Base-by-base conservation (phyloP, 2,113 vertebrate genomes). In the Mugil cephalus region DNA sequence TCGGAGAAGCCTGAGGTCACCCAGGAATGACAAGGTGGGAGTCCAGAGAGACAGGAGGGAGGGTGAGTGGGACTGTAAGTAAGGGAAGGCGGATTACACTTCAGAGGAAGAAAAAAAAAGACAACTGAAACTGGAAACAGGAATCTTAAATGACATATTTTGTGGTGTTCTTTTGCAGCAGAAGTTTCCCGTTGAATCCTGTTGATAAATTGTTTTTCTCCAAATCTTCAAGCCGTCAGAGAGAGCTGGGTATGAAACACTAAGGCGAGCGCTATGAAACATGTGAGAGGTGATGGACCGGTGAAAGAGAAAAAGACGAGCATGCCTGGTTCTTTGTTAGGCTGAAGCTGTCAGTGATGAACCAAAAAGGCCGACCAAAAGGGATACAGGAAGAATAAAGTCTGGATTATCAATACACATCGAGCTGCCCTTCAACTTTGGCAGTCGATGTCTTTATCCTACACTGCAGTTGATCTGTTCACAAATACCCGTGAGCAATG, bases 41-140 rank as follows among this genome's bases (percentile, higher is more conserved):
- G 53, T 70, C 64, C 45, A 43, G 24, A 58, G 71, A 52, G 60
- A 46, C 51, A 1, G 14, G 14, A 11, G 42, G 42, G 46, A 65
- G 64, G 74, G 69, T 48, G 65, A 70, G 24, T 45, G 39, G 59
- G 63, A 75, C 17, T 73, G 68, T 17, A 53, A 45, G 68, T 1
- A 21, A 63, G 42, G 50, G 43, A 13, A 35, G 42, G 30, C 47
- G 56, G 74, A 60, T 74, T 78, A 64, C 12, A 18, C 47, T 51
- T 2, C 10, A n/a, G 13, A 36, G 2, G 13, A 36, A 30, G 51
- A 34, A 47, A 60, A 30, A 55, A 34, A 47, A 60, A 52, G 30
- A 34, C 21, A 48, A 3, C 45, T 19, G 38, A 1, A 8, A 17
- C 1, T 43, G 42, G 19, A 59, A n/a, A 47, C 7, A 46, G 8